A percentile compares a stretch with the other conserved stretches of the same genome.
These are phyloP conservation scores for Campylomormyrus tamandua DNA, from an alignment of 2,113 vertebrate genomes.

Conservation along the genomic window DNA sequence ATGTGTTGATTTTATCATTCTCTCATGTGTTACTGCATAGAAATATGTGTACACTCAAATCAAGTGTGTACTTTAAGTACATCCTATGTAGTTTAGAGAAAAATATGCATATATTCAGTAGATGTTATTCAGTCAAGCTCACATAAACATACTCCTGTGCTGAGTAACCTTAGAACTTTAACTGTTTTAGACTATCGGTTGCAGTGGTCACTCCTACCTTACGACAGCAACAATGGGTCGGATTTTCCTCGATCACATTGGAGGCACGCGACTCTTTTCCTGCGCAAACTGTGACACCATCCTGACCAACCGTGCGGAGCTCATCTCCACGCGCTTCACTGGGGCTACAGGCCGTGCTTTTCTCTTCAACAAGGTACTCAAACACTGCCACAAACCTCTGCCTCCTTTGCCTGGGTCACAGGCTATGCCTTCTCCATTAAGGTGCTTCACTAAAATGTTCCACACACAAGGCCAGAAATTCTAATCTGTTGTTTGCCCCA, in stretches of 20 bases:
- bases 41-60: background rate
- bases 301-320: conserved; percentile 90
- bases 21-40: background rate
- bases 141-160: background rate
- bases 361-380: conserved; percentile 90
- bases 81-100: background rate
- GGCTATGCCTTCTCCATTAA: background rate
- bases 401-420: background rate
- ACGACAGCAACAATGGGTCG: conserved; percentile 71
- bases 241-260: conserved; percentile 96
- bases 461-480: background rate
- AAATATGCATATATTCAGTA: background rate
- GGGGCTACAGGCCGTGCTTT: conserved; percentile 93
- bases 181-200: background rate
- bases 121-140: background rate
- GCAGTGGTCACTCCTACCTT: background rate
- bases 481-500: background rate
- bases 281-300: conserved; percentile 97
- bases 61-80: background rate
- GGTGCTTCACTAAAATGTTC: background rate
- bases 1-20: background rate
- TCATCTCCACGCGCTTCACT: conserved; percentile 95
- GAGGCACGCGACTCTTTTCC: conserved; percentile 92
- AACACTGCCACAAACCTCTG: background rate
- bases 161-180: background rate